Base-by-base conservation (phyloP, 2,113 vertebrate genomes). In the Stercorarius parasiticus region DNA sequence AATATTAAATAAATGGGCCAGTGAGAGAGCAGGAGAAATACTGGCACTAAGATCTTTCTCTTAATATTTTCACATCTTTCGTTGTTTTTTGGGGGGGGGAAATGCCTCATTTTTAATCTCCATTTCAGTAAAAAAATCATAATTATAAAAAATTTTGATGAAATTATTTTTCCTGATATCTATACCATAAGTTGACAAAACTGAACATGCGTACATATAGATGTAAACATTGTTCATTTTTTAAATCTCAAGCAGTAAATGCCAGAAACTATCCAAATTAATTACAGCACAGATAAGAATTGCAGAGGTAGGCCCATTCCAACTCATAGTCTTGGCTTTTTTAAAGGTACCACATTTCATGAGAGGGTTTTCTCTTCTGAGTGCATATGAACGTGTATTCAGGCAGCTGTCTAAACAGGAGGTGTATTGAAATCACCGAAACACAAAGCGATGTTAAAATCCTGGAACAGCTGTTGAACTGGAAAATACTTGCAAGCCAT, bases 1-100 rank as follows among this genome's bases (percentile, higher is more conserved):
- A 95, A 96, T 96, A 96, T 96, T 95, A 91, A 97, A 91, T 96
- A 97, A 97, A 97, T 97, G 96, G 95, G 91, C 96, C 93, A 95
- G 94, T 93, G 95, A 97, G 95, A 93, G 82, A 76, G 76, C 34
- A 88, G 53, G 15, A 90, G 80, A 92, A 94, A 91, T 91, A 72
- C 61, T 55, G 38, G 64, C 18, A 43, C 59, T 91, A 94, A 73
- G 67, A 84, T 93, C 16, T 93, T 91, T 89, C 81, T 86, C 64
- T 89, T 78, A 84, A 78, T 1, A 47, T 93, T 89, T 94, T 89
- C 34, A 45, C 15, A 38, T 78, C 34, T 78, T 95, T 83, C 81
- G 5, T 9, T 34, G 29, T 8, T 32, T 65, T 65, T 64, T 32
- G 7, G 4, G 5, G 30, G 3, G 3, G 8, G n/a, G 4, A 36